phyloP scores from a whole-genome alignment of 2,113 vertebrate species.

The Chaetura pelagica region DNA sequence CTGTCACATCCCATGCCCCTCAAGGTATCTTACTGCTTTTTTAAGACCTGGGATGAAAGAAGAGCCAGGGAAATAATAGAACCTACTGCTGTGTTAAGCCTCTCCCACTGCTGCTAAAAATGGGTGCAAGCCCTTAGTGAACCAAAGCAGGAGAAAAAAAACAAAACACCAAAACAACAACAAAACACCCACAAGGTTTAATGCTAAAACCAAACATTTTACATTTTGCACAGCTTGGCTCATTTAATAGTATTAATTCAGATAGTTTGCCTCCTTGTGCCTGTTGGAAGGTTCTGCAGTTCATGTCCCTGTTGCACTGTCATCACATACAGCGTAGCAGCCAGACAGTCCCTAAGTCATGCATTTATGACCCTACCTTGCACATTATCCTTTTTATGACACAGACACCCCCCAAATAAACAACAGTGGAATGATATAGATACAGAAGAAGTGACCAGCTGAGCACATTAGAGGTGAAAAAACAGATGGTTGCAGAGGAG shows the following conservation, averaged over 20 bases:
- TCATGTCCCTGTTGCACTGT: background rate
- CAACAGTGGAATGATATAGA: accelerated
- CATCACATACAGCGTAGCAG: background rate
- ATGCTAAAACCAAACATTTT: constrained; percentile 1
- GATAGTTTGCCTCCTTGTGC: background rate
- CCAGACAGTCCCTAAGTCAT: background rate
- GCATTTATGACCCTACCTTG: background rate
- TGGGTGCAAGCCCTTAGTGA: background rate
- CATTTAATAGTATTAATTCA: background rate
- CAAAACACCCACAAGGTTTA: background rate
- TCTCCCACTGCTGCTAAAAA: background rate
- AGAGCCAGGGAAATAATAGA: background rate
- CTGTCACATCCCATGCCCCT: background rate
- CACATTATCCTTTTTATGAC: background rate
- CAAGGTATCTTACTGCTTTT: background rate
- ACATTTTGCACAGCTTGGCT: background rate
- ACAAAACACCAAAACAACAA: no score
- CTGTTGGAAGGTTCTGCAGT: background rate
- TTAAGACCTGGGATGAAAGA: background rate
- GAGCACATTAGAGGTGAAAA: background rate
- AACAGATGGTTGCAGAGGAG: background rate
- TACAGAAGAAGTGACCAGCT: background rate
- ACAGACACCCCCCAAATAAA: no score
- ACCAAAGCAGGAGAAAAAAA: background rate
- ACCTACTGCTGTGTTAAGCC: background rate